These are phyloP conservation scores for Coluber constrictor DNA, from an alignment of 2,797 vertebrate species.

Conservation along the genomic window DNA sequence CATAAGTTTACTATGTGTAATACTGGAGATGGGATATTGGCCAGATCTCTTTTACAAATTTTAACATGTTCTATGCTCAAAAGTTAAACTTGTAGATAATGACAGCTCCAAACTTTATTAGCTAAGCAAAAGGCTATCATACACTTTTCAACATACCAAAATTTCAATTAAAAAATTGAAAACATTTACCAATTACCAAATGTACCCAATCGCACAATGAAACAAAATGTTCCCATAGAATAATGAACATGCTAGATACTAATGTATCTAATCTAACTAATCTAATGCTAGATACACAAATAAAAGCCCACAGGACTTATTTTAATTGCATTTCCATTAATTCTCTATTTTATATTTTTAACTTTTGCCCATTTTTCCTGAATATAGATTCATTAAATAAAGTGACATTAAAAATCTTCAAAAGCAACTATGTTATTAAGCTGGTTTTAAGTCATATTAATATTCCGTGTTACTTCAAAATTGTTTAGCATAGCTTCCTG, in stretches of 20 bases:
- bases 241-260: too few species aligned
- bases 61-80: not conserved
- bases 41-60: not conserved
- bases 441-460: not conserved
- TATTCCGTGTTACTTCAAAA: not conserved
- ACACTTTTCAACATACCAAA: not conserved
- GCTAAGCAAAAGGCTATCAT: not conserved
- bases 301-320: not conserved
- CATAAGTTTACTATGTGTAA: not conserved
- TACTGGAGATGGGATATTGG: not conserved
- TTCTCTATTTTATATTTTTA: not conserved
- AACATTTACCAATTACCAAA: slow-evolving; percentile 34
- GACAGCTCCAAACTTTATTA: not conserved
- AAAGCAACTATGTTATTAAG: not conserved
- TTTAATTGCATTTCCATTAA: not conserved
- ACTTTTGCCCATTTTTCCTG: not conserved
- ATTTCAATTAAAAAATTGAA: slow-evolving; percentile 23
- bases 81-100: not conserved
- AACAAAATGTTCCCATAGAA: not conserved
- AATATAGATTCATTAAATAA: not conserved
- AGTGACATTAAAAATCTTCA: not conserved
- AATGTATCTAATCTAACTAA: too few species aligned
- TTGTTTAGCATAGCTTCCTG: not conserved
- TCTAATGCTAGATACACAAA: not conserved
- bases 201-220: not conserved